These are phyloP conservation scores for Euplexia lucipara DNA, from an alignment of 2,888 invertebrate species.

Conservation along the genomic window DNA sequence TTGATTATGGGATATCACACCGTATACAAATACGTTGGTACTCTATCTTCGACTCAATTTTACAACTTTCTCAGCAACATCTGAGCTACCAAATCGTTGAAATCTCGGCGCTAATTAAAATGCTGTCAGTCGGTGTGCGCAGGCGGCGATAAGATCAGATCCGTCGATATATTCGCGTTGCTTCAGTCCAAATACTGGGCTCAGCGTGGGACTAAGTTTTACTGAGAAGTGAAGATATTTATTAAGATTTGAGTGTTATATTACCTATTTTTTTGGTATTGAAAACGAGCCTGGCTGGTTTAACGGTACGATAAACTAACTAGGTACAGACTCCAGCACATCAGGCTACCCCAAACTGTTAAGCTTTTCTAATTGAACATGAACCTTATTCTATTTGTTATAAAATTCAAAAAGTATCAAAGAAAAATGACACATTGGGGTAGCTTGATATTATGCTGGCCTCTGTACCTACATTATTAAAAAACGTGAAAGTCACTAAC, in stretches of 20 bases:
- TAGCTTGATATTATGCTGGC: too few relatives aligned
- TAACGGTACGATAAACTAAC: too few relatives aligned
- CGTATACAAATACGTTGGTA: neutral
- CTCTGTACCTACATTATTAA: too few relatives aligned
- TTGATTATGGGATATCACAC: neutral
- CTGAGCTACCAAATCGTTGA: conserved; percentile 27
- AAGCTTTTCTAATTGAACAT: too few relatives aligned
- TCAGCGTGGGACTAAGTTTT: conserved; percentile 41
- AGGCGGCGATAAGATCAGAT: conserved; percentile 49
- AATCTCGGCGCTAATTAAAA: conserved; percentile 56
- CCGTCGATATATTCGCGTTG: conserved; percentile 50
- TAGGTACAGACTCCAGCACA: too few relatives aligned
- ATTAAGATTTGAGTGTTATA: conserved; percentile 10
- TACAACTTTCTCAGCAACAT: neutral
- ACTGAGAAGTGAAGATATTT: conserved; percentile 38
- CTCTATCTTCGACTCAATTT: neutral
- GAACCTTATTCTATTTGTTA: too few relatives aligned
- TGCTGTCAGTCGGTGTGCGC: conserved; percentile 44
- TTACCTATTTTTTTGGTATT: neutral
- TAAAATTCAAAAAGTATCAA: too few relatives aligned
- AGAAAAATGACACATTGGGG: too few relatives aligned
- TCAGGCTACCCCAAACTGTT: too few relatives aligned
- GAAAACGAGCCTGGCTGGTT: too few relatives aligned
- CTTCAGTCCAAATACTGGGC: conserved; percentile 32
- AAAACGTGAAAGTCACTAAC: too few relatives aligned